Evolutionary conservation across 2,113 vertebrate genomes (phyloP).

Genomic region (Leuciscus idus): DNA sequence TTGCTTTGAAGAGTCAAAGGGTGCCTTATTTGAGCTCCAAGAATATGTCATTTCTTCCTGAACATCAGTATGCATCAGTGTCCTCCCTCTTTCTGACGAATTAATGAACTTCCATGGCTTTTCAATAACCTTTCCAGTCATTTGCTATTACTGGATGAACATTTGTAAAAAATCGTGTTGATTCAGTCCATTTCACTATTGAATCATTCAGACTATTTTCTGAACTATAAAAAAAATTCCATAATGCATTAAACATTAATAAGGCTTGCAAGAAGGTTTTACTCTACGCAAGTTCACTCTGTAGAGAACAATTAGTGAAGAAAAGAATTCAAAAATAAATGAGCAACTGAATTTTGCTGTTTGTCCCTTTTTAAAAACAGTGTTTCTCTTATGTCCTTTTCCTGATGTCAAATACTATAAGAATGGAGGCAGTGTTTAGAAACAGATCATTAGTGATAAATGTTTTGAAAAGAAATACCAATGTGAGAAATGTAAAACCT

Average conservation of each 20-base stretch:
- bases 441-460: neutral
- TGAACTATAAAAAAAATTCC: neutral
- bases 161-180: neutral
- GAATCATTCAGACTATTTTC: neutral
- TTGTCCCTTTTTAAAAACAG: neutral
- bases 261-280: neutral
- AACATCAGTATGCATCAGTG: neutral
- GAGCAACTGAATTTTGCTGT: neutral
- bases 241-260: neutral
- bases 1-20: neutral
- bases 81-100: neutral
- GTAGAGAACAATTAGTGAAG: neutral
- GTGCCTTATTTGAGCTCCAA: conserved; percentile 14
- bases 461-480: conserved; percentile 19
- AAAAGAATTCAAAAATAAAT: neutral
- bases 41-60: neutral
- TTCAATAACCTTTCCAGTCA: neutral
- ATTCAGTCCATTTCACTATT: neutral
- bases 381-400: neutral
- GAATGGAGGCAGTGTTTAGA: neutral
- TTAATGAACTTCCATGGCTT: neutral
- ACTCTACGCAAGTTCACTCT: neutral
- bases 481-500: neutral
- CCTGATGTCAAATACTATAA: neutral
- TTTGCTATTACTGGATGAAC: neutral